Evolutionary conservation across 2,888 invertebrate genomes (phyloP).

Genomic region (Andrena bucephala): DNA sequence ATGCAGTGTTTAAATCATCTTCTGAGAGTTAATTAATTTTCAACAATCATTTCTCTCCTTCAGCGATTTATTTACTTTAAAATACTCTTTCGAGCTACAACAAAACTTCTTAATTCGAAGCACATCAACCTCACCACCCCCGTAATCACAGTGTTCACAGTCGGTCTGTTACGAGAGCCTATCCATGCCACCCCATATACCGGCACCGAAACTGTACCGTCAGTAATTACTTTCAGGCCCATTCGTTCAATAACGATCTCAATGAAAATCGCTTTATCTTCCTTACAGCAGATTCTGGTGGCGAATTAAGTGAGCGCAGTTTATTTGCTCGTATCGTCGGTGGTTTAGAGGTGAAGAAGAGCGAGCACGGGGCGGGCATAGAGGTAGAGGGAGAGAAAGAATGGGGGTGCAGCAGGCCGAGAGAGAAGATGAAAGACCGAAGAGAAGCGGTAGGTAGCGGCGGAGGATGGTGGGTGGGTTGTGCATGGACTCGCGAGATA

Average conservation of each 20-base stretch:
- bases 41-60: too few relatives aligned
- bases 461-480: slow-evolving; percentile 58
- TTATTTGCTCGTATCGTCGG: slow-evolving; percentile 69
- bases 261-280: slow-evolving; percentile 68
- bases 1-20: too few relatives aligned
- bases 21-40: too few relatives aligned
- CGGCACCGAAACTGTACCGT: background rate
- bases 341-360: slow-evolving; percentile 64
- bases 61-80: too few relatives aligned
- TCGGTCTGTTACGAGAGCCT: background rate
- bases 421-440: slow-evolving; percentile 33
- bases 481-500: slow-evolving; percentile 81
- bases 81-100: too few relatives aligned
- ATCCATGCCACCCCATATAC: background rate
- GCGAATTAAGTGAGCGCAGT: slow-evolving; percentile 74
- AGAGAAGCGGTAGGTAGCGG: slow-evolving; percentile 45
- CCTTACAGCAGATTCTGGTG: slow-evolving; percentile 49
- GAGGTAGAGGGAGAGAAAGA: slow-evolving; percentile 20
- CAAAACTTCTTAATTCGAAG: too few relatives aligned
- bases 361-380: background rate
- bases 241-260: slow-evolving; percentile 43
- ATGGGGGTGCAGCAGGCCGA: background rate
- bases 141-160: too few relatives aligned
- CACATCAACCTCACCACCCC: too few relatives aligned
- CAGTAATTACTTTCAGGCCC: slow-evolving; percentile 38